Base-by-base conservation (phyloP, 2,888 invertebrate genomes). In the Eupithecia inturbata region DNA sequence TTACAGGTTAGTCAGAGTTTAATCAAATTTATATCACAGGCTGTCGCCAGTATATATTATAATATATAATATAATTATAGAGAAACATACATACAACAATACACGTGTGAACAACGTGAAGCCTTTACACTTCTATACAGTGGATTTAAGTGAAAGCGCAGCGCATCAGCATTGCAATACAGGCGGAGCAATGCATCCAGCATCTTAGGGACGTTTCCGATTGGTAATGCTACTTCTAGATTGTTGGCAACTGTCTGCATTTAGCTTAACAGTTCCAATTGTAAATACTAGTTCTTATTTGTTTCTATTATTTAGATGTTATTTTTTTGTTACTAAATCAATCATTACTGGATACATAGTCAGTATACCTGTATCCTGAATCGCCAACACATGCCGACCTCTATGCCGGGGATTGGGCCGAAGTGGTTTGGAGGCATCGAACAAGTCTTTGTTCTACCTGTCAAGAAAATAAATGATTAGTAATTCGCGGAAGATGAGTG, bases 341-440 rank as follows among this genome's bases (percentile, higher is more conserved):
- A 41, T 41, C 1, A 53, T 22, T 53, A 22, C 22, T 22, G 22
- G n/a, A 64, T 22, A 36, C 1, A 33, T 36, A n/a, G n/a, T n/a
- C n/a, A n/a, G n/a, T 33, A 10, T 85, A 96, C 96, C 93, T 96
- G 97, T 77, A 97, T 95, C 81, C 98, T 93, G 84, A 96, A 98
- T 83, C 96, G 95, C 98, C 98, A 98, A 80, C 95, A 94, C 86
- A 96, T 97, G 9, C 98, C 98, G 28, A 98, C 98, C 90, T 97
- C 97, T 19, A 98, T 95, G 1, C 97, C 97, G 10, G 98, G 98
- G 70, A 98, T 95, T 0, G 97, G 96, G 0, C 98, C 98, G 84
- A 96, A 96, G 87, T 98, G 98, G 84, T 97, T 96, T 0, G 96
- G 92, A 0, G 97, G 96, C 84, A 97, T 94, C 0, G 91, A 83